These are phyloP conservation scores for Norana najaformis DNA, from an alignment of 2,888 invertebrate species.

Conservation along the genomic window DNA sequence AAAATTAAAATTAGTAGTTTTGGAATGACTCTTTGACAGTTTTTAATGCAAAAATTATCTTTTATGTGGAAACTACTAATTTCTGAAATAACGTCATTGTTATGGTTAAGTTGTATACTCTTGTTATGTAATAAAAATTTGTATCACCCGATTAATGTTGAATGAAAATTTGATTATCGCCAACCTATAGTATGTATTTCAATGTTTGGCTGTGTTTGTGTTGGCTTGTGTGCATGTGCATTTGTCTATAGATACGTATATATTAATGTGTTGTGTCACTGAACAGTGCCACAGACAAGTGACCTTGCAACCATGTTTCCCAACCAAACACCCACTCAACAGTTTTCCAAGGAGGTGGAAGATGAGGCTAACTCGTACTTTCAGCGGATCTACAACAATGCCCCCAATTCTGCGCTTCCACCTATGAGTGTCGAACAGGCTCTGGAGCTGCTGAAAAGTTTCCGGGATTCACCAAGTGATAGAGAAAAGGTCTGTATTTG, in stretches of 20 bases:
- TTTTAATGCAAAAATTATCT: background rate
- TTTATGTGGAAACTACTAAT: background rate
- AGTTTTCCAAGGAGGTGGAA: slow-evolving; percentile 90
- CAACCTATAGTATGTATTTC: too few relatives aligned
- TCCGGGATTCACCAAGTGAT: slow-evolving; percentile 69
- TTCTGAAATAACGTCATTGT: background rate
- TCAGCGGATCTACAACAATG: slow-evolving; percentile 87
- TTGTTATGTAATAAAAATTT: background rate
- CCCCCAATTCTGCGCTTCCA: slow-evolving; percentile 67
- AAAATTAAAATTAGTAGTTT: background rate
- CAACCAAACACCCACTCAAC: slow-evolving; percentile 63
- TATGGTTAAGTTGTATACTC: background rate
- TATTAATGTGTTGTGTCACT: background rate
- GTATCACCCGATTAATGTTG: too few relatives aligned
- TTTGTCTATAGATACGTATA: too few relatives aligned
- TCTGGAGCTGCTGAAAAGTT: slow-evolving; percentile 89
- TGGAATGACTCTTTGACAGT: background rate
- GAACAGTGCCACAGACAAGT: slow-evolving; percentile 25
- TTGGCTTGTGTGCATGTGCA: too few relatives aligned
- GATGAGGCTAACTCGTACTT: slow-evolving; percentile 99
- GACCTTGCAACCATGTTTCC: slow-evolving; percentile 39
- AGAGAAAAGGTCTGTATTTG: slow-evolving; percentile 37
- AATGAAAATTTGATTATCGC: too few relatives aligned
- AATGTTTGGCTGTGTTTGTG: too few relatives aligned
- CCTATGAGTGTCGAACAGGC: slow-evolving; percentile 87